Percentiles rank a stretch among this genome's conserved stretches.
These are phyloP conservation scores for Acromyrmex echinatior DNA, from an alignment of 1,140 invertebrate genomes.

Conservation along the genomic window DNA sequence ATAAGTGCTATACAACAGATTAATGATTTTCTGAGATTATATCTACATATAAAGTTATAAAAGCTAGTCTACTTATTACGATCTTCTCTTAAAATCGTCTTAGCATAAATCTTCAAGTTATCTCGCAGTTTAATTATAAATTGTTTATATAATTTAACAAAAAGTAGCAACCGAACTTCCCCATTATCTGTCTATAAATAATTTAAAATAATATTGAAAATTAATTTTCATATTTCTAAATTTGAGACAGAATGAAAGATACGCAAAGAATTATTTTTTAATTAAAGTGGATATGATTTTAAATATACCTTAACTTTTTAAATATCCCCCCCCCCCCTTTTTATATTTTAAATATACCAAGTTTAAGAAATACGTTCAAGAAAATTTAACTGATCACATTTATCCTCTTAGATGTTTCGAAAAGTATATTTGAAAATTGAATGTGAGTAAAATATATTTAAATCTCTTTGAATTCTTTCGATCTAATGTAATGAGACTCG, in stretches of 20 bases:
- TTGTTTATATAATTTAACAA: constrained; percentile 5
- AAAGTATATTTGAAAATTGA: not conserved
- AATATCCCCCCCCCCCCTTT: too few species aligned
- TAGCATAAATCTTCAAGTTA: not conserved
- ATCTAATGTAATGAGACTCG: not conserved
- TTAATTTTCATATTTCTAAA: not conserved
- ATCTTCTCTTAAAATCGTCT: not conserved
- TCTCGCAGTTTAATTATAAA: not conserved
- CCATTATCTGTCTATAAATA: not conserved
- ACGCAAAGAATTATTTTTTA: not conserved
- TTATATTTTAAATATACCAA: not conserved
- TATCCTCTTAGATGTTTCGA: not conserved
- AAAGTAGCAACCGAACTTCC: not conserved
- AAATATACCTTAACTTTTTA: not conserved
- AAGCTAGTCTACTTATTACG: not conserved
- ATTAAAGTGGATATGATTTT: not conserved
- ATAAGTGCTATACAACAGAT: not conserved
- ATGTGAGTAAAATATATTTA: not conserved
- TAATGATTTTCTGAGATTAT: constrained; percentile 33
- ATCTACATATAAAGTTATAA: constrained; percentile 18
- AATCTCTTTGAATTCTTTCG: not conserved
- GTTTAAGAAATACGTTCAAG: not conserved
- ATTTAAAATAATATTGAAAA: not conserved
- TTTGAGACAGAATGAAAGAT: not conserved
- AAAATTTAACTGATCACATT: not conserved